Evolutionary conservation across 2,888 invertebrate genomes (phyloP).

Genomic region (Thalpophila matura): DNA sequence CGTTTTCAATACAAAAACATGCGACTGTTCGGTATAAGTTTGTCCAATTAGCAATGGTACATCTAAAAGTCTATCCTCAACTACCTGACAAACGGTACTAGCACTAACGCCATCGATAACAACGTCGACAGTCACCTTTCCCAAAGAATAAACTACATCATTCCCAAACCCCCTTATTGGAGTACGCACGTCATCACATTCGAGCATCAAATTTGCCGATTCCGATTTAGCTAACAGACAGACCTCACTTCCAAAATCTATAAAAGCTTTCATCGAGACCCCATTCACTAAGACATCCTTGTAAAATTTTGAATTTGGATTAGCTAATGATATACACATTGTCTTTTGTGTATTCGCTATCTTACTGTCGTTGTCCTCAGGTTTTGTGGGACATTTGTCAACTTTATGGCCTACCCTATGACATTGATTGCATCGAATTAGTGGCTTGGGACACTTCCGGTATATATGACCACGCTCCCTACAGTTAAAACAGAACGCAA

Average conservation of each 20-base stretch:
- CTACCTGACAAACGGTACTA: too few relatives aligned
- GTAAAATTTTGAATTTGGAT: neutral
- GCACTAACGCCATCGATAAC: too few relatives aligned
- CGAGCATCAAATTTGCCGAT: neutral
- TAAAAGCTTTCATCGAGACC: neutral
- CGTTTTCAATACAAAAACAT: conserved; percentile 1
- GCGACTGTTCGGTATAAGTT: neutral
- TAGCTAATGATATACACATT: neutral
- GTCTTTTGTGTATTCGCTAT: neutral
- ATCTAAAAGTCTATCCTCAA: too few relatives aligned
- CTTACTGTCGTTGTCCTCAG: neutral
- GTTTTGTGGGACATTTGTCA: neutral
- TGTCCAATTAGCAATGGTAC: too few relatives aligned
- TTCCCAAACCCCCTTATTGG: neutral
- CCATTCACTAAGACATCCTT: neutral
- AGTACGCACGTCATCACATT: neutral
- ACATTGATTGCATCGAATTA: conserved; percentile 4
- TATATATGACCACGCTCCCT: neutral
- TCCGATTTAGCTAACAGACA: neutral
- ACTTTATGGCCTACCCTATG: conserved; percentile 1
- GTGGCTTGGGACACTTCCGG: neutral
- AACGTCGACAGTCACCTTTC: too few relatives aligned
- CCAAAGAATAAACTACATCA: too few relatives aligned
- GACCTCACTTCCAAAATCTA: conserved; percentile 4
- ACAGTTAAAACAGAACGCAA: conserved; percentile 1